Evolutionary conservation across 2,888 invertebrate genomes (phyloP).

Genomic region (Tenodera sinensis): DNA sequence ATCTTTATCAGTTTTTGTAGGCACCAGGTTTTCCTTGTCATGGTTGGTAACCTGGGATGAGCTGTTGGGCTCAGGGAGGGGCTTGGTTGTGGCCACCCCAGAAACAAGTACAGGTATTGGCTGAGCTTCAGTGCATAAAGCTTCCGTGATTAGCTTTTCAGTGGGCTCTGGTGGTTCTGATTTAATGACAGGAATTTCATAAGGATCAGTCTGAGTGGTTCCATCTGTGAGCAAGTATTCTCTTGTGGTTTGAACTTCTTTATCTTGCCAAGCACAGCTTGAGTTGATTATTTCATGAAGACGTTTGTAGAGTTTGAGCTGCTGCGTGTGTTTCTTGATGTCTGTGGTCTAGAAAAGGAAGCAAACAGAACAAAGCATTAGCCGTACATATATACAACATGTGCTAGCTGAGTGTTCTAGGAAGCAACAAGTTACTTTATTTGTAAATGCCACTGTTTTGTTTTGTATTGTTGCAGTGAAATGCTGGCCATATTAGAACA

Average conservation of each 20-base stretch:
- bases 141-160: neutral
- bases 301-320: neutral
- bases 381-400: neutral
- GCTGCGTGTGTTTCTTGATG: conserved; percentile 4
- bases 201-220: neutral
- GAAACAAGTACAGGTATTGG: conserved; percentile 6
- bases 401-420: too few relatives aligned
- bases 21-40: neutral
- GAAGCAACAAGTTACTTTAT: too few relatives aligned
- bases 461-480: too few relatives aligned
- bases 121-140: neutral
- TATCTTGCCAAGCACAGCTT: neutral
- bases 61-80: neutral
- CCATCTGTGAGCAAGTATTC: neutral
- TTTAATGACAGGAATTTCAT: neutral
- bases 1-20: neutral
- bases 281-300: neutral
- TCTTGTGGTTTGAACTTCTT: neutral
- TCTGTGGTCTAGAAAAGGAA: neutral
- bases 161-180: neutral
- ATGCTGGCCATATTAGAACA: too few relatives aligned
- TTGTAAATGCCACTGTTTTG: too few relatives aligned
- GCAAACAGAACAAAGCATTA: neutral
- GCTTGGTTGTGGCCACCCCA: neutral
- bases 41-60: neutral